Percentiles rank a stretch among this genome's conserved stretches.
Evolutionary conservation across 2,888 invertebrate genomes (phyloP).

Genomic region (Labia minor): DNA sequence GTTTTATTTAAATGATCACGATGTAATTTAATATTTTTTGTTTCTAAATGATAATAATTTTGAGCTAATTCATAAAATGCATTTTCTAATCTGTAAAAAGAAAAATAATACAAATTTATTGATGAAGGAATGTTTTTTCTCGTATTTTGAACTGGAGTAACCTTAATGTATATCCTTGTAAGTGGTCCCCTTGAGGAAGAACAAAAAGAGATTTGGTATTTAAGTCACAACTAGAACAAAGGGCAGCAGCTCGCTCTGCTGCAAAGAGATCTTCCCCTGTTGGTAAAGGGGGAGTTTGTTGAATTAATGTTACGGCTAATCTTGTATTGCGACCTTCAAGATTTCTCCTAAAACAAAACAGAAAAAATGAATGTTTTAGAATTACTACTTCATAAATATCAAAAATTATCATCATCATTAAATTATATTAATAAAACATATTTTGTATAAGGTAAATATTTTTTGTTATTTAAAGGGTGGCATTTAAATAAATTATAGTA

Average conservation of each 20-base stretch:
- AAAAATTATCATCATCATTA: not conserved
- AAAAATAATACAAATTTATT: not conserved
- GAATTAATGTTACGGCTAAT: slow-evolving; percentile 81
- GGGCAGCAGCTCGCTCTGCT: slow-evolving; percentile 78
- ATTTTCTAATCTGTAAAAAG: slow-evolving; percentile 62
- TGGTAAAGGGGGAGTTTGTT: slow-evolving; percentile 67
- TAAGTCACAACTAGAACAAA: slow-evolving; percentile 85
- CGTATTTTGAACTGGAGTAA: slow-evolving; percentile 34
- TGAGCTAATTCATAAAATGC: slow-evolving; percentile 90
- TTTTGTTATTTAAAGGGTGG: too few species aligned
- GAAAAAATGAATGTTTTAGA: not conserved
- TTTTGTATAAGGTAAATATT: not conserved
- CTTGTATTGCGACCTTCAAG: slow-evolving; percentile 62
- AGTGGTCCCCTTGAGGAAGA: slow-evolving; percentile 79
- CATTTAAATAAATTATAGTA: too few species aligned
- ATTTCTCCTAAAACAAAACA: slow-evolving; percentile 44
- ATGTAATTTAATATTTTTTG: slow-evolving; percentile 75
- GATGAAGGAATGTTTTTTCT: slow-evolving; percentile 8
- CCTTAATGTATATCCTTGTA: slow-evolving; percentile 55
- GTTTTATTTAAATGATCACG: slow-evolving; percentile 83
- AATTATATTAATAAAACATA: slow-evolving; percentile 7
- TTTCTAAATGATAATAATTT: slow-evolving; percentile 82
- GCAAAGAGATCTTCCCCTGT: slow-evolving; percentile 74
- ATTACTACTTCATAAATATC: not conserved
- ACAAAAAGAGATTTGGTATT: slow-evolving; percentile 87